These are phyloP conservation scores for Paramormyrops hopkinsi DNA, from an alignment of 2,797 vertebrate species.

Conservation along the genomic window DNA sequence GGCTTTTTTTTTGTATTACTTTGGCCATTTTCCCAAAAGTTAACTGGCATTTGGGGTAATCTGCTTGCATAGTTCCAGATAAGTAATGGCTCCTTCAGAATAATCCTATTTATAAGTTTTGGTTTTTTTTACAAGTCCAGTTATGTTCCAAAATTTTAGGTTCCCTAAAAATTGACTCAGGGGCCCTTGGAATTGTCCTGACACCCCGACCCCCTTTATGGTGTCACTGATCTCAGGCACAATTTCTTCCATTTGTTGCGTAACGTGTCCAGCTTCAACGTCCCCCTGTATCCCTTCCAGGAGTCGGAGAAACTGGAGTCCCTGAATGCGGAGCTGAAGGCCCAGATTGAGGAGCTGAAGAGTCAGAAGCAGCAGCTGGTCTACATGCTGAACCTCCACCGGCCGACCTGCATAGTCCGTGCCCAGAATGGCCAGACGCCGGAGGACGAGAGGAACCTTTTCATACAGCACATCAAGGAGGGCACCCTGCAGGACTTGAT, in stretches of 20 bases:
- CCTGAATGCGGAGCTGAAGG: slow-evolving; percentile 86
- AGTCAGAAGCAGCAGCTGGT: slow-evolving; percentile 95
- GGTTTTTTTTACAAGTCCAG: neutral
- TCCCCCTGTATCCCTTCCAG: slow-evolving; percentile 46
- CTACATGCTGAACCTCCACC: slow-evolving; percentile 95
- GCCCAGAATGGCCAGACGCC: slow-evolving; percentile 90
- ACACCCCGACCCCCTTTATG: neutral
- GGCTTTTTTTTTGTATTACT: neutral
- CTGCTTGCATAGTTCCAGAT: neutral
- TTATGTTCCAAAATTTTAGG: neutral
- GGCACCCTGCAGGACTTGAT: slow-evolving; percentile 75
- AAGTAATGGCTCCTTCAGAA: neutral
- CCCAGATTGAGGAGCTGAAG: slow-evolving; percentile 92
- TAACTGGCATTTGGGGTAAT: neutral
- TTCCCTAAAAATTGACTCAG: neutral
- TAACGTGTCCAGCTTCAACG: neutral
- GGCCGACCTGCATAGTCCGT: slow-evolving; percentile 92
- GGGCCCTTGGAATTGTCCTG: neutral
- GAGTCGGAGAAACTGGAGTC: slow-evolving; percentile 94
- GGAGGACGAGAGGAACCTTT: slow-evolving; percentile 89
- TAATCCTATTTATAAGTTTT: neutral
- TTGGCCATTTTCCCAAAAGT: neutral
- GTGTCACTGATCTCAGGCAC: neutral
- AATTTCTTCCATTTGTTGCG: neutral
- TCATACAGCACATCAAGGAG: slow-evolving; percentile 92